phyloP scores from a whole-genome alignment of 2,888 invertebrate species.

The Lordiphosa fenestrarum region DNA sequence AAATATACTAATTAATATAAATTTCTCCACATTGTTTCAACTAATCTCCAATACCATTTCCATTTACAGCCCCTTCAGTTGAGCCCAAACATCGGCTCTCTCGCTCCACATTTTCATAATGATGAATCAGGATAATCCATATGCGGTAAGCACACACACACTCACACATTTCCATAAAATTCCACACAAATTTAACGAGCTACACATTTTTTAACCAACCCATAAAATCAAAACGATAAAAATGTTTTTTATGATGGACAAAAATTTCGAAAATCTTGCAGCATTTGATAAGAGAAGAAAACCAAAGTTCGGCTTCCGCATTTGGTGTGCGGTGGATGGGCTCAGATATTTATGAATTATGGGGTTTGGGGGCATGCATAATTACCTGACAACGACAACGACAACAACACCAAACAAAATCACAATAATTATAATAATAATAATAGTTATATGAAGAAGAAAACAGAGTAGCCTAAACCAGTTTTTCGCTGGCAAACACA shows the following conservation, averaged over 20 bases:
- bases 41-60: background rate
- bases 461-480: constrained; percentile 62
- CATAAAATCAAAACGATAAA: constrained; percentile 31
- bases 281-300: constrained; percentile 48
- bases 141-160: constrained; percentile 71
- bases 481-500: constrained; percentile 50
- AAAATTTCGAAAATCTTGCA: constrained; percentile 19
- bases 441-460: constrained; percentile 20
- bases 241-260: constrained; percentile 7
- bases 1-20: no score
- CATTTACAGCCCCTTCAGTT: constrained; percentile 34
- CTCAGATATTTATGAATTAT: constrained; percentile 67
- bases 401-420: constrained; percentile 18
- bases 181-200: constrained; percentile 43
- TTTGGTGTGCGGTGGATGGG: constrained; percentile 47
- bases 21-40: no score
- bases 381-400: constrained; percentile 39
- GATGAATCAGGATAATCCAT: constrained; percentile 79
- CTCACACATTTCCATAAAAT: background rate
- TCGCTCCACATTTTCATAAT: constrained; percentile 35
- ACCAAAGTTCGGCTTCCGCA: constrained; percentile 59
- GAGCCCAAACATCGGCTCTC: constrained; percentile 10
- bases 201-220: constrained; percentile 46
- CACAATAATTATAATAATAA: constrained; percentile 16
- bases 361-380: constrained; percentile 61